phyloP scores from a whole-genome alignment of 2,797 vertebrate species.

The Psittacula derbiana region DNA sequence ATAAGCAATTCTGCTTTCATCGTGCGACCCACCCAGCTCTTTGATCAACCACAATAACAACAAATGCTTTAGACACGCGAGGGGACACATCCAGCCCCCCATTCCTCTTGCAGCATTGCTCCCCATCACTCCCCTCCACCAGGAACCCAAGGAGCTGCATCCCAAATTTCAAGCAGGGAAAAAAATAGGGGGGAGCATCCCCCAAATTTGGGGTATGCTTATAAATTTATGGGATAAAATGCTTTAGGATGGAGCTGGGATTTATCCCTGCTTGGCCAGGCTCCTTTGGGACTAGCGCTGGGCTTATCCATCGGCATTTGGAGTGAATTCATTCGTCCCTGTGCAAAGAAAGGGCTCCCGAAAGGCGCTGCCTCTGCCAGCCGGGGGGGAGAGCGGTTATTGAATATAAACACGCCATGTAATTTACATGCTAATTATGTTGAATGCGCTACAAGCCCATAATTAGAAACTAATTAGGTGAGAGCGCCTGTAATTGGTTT shows the following conservation, averaged over 20 bases:
- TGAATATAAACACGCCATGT: conserved; percentile 80
- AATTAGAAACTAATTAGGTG: conserved; percentile 84
- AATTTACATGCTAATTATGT: conserved; percentile 84
- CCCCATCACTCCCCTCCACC: background rate
- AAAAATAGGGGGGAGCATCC: background rate
- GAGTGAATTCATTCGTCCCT: conserved; percentile 24
- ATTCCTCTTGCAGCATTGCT: background rate
- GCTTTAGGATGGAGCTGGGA: background rate
- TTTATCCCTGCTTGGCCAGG: background rate
- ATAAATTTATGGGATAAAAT: background rate
- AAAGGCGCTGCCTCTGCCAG: conserved; percentile 15
- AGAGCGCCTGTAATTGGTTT: conserved; percentile 78
- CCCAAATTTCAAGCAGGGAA: background rate
- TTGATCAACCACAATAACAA: conserved; percentile 57
- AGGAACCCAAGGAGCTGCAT: background rate
- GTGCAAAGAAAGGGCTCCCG: conserved; percentile 28
- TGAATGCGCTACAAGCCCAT: conserved; percentile 77
- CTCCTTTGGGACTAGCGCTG: background rate
- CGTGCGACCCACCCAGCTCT: conserved; percentile 37
- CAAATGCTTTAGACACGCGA: conserved; percentile 24
- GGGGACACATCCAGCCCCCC: background rate
- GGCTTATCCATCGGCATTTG: conserved; percentile 69
- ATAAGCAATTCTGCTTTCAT: conserved; percentile 68
- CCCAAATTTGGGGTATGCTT: background rate
- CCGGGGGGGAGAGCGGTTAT: conserved; percentile 66